Percentiles rank a stretch among this genome's conserved stretches.
Conservation (phyloP, 1,140 invertebrate genomes). For the Drosophila tsacasi region DNA sequence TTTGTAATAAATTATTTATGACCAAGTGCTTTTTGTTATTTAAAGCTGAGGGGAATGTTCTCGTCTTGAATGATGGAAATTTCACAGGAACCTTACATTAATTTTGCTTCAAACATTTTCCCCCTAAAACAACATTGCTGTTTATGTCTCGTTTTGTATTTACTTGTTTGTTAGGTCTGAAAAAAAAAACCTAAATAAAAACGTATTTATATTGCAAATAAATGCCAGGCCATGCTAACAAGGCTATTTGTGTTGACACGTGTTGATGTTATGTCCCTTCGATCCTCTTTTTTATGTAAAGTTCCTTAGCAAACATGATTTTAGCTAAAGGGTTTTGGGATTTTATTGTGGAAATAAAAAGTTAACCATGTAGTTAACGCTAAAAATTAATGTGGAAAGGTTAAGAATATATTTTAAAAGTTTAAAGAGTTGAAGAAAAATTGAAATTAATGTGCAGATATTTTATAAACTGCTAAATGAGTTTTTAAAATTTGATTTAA, state of each 20-base stretch:
- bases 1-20: not conserved
- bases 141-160: not conserved
- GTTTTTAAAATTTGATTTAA: not conserved
- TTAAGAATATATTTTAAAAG: not conserved
- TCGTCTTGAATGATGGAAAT: not conserved
- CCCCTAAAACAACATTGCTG: not conserved
- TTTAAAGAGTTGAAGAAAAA: not conserved
- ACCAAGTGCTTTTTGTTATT: not conserved
- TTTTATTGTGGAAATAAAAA: not conserved
- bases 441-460: not conserved
- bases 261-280: not conserved
- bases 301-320: not conserved
- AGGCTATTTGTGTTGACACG: not conserved
- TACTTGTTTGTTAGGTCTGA: not conserved
- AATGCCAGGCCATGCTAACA: not conserved
- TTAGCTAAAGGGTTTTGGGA: not conserved
- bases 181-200: not conserved
- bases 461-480: not conserved
- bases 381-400: not conserved
- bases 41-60: not conserved
- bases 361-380: not conserved
- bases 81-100: not conserved
- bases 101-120: not conserved
- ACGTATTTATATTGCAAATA: constrained; percentile 8
- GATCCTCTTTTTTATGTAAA: not conserved